phyloP scores from a whole-genome alignment of 2,888 invertebrate species.

The Bugula neritina region DNA sequence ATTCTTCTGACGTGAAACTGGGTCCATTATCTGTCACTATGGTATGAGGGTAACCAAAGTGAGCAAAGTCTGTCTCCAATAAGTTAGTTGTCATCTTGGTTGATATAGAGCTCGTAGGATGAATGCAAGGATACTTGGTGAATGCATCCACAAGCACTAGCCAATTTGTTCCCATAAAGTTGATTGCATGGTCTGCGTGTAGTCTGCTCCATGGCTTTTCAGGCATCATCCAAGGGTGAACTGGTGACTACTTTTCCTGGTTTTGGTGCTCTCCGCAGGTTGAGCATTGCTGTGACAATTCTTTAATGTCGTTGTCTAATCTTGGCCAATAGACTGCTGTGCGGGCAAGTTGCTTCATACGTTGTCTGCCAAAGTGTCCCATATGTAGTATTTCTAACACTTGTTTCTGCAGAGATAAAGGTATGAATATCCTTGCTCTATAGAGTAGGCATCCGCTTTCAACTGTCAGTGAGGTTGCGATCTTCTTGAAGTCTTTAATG shows the following conservation, averaged over 20 bases:
- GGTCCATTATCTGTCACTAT: slow-evolving; percentile 35
- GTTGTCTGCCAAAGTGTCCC: slow-evolving; percentile 32
- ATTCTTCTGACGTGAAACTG: slow-evolving; percentile 33
- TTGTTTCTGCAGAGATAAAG: slow-evolving; percentile 30
- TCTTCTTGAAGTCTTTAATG: neutral
- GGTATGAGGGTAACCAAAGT: slow-evolving; percentile 32
- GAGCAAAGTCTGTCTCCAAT: slow-evolving; percentile 32
- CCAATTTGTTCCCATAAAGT: slow-evolving; percentile 31
- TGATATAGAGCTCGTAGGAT: slow-evolving; percentile 29
- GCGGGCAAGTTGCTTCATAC: slow-evolving; percentile 33
- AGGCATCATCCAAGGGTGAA: slow-evolving; percentile 35
- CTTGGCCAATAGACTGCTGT: slow-evolving; percentile 29
- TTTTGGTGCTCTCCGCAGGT: slow-evolving; percentile 32
- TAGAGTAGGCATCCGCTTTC: slow-evolving; percentile 34
- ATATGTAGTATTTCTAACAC: slow-evolving; percentile 34
- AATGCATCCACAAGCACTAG: slow-evolving; percentile 34
- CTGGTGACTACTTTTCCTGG: slow-evolving; percentile 32
- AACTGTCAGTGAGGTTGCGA: slow-evolving; percentile 27
- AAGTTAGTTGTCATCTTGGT: slow-evolving; percentile 30
- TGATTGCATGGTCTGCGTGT: slow-evolving; percentile 37
- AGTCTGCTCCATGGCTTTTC: slow-evolving; percentile 35
- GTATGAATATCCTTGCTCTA: slow-evolving; percentile 34
- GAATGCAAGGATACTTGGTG: slow-evolving; percentile 35
- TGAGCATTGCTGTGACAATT: slow-evolving; percentile 15
- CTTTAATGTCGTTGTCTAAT: slow-evolving; percentile 30